Evolutionary conservation across 2,113 vertebrate species (phyloP), one percentile per base, ranked within the genome.

Genomic region (Chroicocephalus ridibundus): DNA sequence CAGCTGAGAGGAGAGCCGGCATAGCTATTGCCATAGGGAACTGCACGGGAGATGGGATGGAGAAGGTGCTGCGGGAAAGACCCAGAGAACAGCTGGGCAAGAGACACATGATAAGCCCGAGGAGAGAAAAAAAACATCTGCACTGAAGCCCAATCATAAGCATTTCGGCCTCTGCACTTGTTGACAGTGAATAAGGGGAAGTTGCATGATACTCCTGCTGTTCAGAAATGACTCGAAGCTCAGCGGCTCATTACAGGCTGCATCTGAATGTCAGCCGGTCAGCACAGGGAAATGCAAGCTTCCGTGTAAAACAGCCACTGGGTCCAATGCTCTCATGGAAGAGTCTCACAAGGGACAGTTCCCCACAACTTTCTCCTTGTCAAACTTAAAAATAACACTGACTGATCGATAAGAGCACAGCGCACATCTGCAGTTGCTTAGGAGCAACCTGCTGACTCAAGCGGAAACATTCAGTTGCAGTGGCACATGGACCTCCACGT

Each of bases 141-240:
- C 40, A 68, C 47, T 80, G 62, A 71, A 64, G 38, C 18, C 60
- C 42, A 62, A 16, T n/a, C 32, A 55, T 40, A 74, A 71, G 6
- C 54, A 75, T 71, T 81, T 91, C 65, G 68, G 47, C 52, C 42
- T 71, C 70, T 82, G 40, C 3, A 1, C 24, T 86, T 47, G 81
- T 5, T 77, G 42, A 27, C 25, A 65, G 54, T 14, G 25, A 76
- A 32, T 58, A 90, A 70, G 38, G 15, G 46, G 58, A 95, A 93
- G 66, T 70, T 74, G 46, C 51, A 65, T 0, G 12, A 34, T 6
- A 18, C 68, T 92, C 46, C 55, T 0, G 4, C 18, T 86, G 49
- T 68, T 86, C 76, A 84, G 83, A 96, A 92, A 91, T 83, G 46
- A 91, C 72, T 94, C 3, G 5, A 65, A 91, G 42, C 44, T 31